A percentile compares a stretch with the other conserved stretches of the same genome.
These are phyloP conservation scores for Harpegnathos saltator DNA, from an alignment of 1,140 invertebrate genomes.

Conservation along the genomic window DNA sequence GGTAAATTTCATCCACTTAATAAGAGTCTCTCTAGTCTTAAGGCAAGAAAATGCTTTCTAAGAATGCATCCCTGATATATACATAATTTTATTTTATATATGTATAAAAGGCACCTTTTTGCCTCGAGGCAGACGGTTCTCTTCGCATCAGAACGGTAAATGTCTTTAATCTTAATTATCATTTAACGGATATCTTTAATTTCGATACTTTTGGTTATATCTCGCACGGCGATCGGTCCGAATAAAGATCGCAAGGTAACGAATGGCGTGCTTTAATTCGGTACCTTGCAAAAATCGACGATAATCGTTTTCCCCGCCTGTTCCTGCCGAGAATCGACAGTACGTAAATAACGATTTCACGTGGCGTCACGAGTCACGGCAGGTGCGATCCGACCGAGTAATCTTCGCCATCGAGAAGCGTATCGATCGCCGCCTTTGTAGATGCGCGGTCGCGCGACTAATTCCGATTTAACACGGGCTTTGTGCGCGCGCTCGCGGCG, in stretches of 20 bases:
- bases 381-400: slow-evolving; percentile 5
- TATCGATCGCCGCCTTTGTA: slow-evolving; percentile 21
- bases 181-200: too few species aligned
- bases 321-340: neutral
- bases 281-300: slow-evolving; percentile 4
- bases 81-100: too few species aligned
- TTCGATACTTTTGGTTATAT: neutral
- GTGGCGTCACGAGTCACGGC: slow-evolving; percentile 9
- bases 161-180: slow-evolving; percentile 5
- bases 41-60: neutral
- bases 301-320: neutral
- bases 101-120: too few species aligned
- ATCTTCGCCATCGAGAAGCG: slow-evolving; percentile 14
- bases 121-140: too few species aligned
- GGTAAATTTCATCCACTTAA: slow-evolving; percentile 17
- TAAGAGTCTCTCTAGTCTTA: neutral
- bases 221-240: neutral
- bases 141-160: neutral
- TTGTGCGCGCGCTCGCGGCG: neutral
- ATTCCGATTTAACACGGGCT: slow-evolving; percentile 18
- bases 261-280: neutral
- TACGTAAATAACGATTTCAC: slow-evolving; percentile 23
- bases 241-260: neutral
- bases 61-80: neutral
- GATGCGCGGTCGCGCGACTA: neutral